A percentile compares a stretch with the other conserved stretches of the same genome.
phyloP scores from a whole-genome alignment of 2,113 vertebrate genomes.

The Eclectus roratus region DNA sequence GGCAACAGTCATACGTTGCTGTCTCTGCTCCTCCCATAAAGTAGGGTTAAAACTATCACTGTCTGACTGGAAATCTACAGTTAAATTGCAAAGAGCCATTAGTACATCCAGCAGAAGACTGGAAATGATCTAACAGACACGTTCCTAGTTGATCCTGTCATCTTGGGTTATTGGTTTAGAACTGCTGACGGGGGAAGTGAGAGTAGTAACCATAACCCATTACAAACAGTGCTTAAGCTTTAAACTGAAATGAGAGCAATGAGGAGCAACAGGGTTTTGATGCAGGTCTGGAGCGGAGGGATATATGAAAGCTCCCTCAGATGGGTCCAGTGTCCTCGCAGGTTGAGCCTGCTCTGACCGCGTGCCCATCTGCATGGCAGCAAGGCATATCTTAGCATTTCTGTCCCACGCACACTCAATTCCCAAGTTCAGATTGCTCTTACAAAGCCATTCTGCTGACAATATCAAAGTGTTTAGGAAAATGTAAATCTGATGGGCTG shows the following conservation, averaged over 20 bases:
- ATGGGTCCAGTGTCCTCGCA: accelerated
- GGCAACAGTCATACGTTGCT: conserved; percentile 98
- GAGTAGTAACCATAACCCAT: background rate
- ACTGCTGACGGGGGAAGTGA: background rate
- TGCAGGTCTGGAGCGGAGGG: background rate
- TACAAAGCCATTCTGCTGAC: background rate
- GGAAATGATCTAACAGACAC: background rate
- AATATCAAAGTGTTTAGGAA: background rate
- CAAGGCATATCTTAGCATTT: background rate
- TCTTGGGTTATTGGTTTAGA: background rate
- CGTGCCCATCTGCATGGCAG: accelerated
- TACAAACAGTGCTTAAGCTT: background rate
- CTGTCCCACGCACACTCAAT: background rate
- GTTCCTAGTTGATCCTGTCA: background rate
- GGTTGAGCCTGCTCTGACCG: background rate
- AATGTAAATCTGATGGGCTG: background rate
- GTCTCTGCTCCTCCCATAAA: conserved; percentile 97
- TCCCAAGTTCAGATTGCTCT: background rate
- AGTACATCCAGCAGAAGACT: background rate
- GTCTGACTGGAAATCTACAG: conserved; percentile 96
- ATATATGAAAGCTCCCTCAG: background rate
- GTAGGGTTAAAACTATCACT: conserved; percentile 98
- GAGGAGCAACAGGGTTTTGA: background rate
- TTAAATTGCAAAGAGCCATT: conserved; percentile 8
- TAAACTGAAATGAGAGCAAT: background rate